Percentiles rank a stretch among this genome's conserved stretches.
Conservation (phyloP, 2,113 vertebrate genomes). For the Pavo muticus region DNA sequence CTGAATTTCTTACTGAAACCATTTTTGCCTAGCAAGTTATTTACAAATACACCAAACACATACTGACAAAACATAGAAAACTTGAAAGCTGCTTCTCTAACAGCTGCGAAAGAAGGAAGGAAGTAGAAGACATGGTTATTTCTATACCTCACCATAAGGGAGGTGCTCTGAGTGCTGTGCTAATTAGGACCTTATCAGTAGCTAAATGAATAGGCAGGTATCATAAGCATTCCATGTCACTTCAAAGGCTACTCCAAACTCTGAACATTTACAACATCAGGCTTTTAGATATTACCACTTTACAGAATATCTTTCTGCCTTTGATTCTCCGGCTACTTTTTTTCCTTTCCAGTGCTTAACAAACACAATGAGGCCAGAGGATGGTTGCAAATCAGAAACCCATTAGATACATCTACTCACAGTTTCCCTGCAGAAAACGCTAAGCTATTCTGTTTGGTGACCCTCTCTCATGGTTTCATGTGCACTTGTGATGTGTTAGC, state of each 20-base stretch:
- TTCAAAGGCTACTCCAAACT: slow-evolving; percentile 51
- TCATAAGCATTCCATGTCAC: slow-evolving; percentile 39
- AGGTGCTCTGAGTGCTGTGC: slow-evolving; percentile 29
- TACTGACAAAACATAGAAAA: neutral
- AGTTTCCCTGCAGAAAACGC: neutral
- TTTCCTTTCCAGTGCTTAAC: neutral
- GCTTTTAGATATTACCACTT: slow-evolving; percentile 43
- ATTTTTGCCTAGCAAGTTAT: neutral
- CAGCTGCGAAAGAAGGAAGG: neutral
- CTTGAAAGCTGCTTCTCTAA: neutral
- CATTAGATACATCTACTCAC: neutral
- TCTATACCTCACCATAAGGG: slow-evolving; percentile 13
- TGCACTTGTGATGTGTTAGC: neutral
- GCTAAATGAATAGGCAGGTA: slow-evolving; percentile 53
- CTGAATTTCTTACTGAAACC: neutral
- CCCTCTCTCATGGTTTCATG: neutral
- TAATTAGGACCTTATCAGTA: slow-evolving; percentile 65
- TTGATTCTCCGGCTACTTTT: slow-evolving; percentile 24
- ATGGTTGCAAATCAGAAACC: neutral
- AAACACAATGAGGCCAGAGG: neutral
- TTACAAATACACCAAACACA: neutral
- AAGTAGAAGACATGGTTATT: neutral
- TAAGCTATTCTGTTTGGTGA: neutral
- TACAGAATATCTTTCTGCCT: slow-evolving; percentile 43
- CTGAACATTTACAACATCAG: slow-evolving; percentile 23